These are phyloP conservation scores for Orycteropus afer DNA, from an alignment of 2,113 vertebrate genomes.

Conservation along the genomic window DNA sequence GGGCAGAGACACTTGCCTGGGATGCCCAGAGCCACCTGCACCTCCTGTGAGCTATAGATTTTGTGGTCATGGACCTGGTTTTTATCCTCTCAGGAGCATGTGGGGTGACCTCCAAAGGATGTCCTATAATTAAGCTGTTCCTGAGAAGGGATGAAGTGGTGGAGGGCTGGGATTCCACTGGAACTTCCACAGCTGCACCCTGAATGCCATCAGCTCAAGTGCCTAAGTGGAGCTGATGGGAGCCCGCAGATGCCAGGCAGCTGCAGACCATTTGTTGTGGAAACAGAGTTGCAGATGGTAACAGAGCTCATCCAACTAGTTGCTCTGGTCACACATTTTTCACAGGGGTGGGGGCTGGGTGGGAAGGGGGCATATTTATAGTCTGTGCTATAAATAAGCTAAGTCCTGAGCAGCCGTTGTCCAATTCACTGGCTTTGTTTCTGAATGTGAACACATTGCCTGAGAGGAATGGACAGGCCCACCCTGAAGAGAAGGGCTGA, in stretches of 20 bases:
- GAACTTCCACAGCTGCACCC: not conserved
- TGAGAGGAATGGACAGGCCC: not conserved
- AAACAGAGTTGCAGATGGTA: slow-evolving; percentile 28
- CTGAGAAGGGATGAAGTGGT: not conserved
- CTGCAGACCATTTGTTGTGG: not conserved
- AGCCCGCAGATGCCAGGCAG: slow-evolving; percentile 32
- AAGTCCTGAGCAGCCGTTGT: not conserved
- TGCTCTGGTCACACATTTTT: not conserved
- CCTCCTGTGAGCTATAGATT: rapidly evolving
- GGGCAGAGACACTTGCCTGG: not conserved
- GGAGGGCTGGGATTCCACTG: slow-evolving; percentile 16
- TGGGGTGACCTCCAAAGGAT: not conserved
- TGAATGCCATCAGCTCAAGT: not conserved
- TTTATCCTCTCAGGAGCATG: not conserved
- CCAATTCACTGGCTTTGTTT: not conserved
- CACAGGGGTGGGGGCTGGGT: not conserved
- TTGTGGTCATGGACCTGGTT: not conserved
- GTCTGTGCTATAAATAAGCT: slow-evolving; percentile 8
- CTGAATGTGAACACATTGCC: not conserved
- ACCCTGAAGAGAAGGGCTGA: not conserved
- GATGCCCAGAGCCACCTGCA: rapidly evolving
- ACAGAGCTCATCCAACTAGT: rapidly evolving
- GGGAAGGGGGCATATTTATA: not conserved
- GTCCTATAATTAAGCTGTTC: not conserved
- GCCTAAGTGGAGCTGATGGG: rapidly evolving